A percentile compares a stretch with the other conserved stretches of the same genome.
phyloP scores from a whole-genome alignment of 2,888 invertebrate genomes.

The Disparrhopalites patrizii region DNA sequence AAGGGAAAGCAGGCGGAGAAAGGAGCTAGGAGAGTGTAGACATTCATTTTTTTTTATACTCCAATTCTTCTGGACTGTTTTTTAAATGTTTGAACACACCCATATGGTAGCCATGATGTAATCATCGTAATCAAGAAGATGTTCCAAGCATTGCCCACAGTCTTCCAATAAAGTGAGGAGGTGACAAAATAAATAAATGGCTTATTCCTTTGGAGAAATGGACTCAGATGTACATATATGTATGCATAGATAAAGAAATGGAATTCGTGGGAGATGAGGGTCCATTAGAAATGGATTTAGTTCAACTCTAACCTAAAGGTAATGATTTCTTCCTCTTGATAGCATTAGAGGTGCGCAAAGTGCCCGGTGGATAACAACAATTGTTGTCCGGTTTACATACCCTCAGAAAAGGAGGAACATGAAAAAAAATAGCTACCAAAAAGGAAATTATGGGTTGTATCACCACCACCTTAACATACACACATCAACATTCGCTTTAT shows the following conservation, averaged over 20 bases:
- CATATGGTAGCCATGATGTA: not conserved
- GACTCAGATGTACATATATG: not conserved
- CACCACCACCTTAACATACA: too few relatives aligned
- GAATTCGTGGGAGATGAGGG: slow-evolving; percentile 11
- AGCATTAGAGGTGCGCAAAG: too few relatives aligned
- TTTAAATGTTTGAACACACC: too few relatives aligned
- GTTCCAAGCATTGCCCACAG: not conserved
- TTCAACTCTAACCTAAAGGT: slow-evolving; percentile 22
- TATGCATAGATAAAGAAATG: not conserved
- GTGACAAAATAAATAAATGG: slow-evolving; percentile 26
- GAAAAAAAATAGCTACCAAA: too few relatives aligned
- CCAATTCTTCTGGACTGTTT: too few relatives aligned
- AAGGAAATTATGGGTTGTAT: too few relatives aligned
- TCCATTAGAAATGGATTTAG: slow-evolving; percentile 22
- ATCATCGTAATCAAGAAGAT: not conserved
- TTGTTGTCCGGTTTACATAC: too few relatives aligned
- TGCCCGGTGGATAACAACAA: slow-evolving; percentile 1
- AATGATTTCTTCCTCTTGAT: slow-evolving; percentile 6
- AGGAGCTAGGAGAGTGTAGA: too few relatives aligned
- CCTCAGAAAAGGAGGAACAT: too few relatives aligned
- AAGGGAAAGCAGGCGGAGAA: too few relatives aligned
- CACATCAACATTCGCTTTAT: not conserved
- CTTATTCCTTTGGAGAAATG: not conserved
- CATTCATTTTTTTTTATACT: too few relatives aligned
- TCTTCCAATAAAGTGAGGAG: not conserved